Evolutionary conservation across 2,113 vertebrate genomes (phyloP).

Genomic region (Tiliqua scincoides): DNA sequence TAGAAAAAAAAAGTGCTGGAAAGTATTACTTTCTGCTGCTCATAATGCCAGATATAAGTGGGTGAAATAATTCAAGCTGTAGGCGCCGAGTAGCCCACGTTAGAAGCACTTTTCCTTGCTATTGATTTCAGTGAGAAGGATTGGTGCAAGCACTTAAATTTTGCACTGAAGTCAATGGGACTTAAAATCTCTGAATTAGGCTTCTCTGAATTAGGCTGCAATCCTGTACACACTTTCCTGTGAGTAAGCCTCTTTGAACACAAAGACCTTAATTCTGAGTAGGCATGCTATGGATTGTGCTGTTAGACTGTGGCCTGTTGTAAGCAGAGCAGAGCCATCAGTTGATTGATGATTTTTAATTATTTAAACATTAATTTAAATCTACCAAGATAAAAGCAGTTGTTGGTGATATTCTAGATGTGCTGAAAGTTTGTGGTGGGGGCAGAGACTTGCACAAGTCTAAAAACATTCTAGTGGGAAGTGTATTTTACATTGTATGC

Average conservation of each 20-base stretch:
- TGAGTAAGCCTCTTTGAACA: too few species aligned
- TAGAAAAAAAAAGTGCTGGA: not conserved
- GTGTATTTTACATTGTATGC: not conserved
- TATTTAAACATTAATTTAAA: not conserved
- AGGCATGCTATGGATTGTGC: too few species aligned
- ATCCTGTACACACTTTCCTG: too few species aligned
- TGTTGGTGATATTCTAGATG: not conserved
- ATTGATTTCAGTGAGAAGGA: not conserved
- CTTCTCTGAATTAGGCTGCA: not conserved
- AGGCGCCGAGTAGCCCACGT: not conserved
- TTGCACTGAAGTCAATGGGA: not conserved
- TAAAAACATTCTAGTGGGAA: not conserved
- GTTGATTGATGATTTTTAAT: not conserved
- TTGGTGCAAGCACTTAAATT: not conserved
- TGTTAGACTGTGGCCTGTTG: too few species aligned
- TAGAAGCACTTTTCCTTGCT: not conserved
- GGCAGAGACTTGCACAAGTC: not conserved
- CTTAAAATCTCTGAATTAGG: not conserved
- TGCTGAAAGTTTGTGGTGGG: not conserved
- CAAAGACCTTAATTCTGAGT: too few species aligned
- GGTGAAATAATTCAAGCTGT: not conserved
- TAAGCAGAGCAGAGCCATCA: not conserved
- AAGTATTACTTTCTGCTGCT: not conserved
- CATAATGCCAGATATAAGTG: too few species aligned
- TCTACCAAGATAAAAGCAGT: not conserved